These are phyloP conservation scores for Bombus vancouverensis DNA, from an alignment of 1,140 invertebrate species.

Conservation along the genomic window DNA sequence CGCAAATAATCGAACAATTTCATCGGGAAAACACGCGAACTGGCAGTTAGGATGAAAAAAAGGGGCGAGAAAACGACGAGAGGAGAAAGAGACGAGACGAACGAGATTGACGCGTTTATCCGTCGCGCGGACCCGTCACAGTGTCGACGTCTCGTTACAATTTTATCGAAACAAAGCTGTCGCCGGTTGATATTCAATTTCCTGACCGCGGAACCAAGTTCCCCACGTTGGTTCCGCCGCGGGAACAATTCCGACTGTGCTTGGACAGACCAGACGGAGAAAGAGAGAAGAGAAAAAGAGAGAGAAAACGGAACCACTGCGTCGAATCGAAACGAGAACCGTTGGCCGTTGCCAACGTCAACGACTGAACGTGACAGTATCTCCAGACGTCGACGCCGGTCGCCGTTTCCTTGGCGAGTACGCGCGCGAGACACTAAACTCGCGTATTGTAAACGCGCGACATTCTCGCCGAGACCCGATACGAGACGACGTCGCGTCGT, in stretches of 20 bases:
- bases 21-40: neutral
- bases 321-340: conserved; percentile 29
- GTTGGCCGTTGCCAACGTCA: conserved; percentile 40
- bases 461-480: neutral
- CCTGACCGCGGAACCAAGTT: conserved; percentile 56
- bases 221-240: conserved; percentile 28
- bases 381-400: conserved; percentile 68
- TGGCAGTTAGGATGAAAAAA: too few species aligned
- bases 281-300: neutral
- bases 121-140: neutral
- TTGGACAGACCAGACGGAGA: neutral
- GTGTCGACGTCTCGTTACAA: conserved; percentile 45
- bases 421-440: conserved; percentile 3
- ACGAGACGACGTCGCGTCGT: neutral
- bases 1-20: neutral
- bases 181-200: conserved; percentile 76
- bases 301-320: conserved; percentile 8
- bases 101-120: conserved; percentile 43
- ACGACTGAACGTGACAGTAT: conserved; percentile 79
- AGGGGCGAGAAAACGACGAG: neutral
- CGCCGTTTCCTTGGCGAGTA: conserved; percentile 23
- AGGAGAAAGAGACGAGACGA: neutral
- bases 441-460: neutral
- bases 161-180: conserved; percentile 63
- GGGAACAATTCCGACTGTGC: conserved; percentile 16